Evolutionary conservation across 23 tunicate genomes (phyloP).

Genomic region (Trididemnum nubilum): DNA sequence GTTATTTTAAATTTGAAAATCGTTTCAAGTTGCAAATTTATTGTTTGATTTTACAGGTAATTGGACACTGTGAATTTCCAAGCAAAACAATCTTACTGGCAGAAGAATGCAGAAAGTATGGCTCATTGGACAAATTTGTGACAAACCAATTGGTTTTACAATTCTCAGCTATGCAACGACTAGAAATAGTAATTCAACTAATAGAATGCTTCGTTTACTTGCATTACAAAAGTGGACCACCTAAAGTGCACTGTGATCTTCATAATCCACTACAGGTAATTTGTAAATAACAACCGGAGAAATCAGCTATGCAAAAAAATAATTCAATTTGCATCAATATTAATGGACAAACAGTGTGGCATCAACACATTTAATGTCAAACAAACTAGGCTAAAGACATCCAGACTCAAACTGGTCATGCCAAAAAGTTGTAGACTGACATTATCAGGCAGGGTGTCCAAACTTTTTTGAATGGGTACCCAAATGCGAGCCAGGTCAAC

Average conservation of each 20-base stretch:
- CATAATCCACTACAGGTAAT: constrained; percentile 70
- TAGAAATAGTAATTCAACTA: constrained; percentile 47
- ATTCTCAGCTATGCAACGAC: constrained; percentile 16
- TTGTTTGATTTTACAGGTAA: constrained; percentile 48
- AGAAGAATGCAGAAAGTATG: constrained; percentile 52
- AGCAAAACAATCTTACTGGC: constrained; percentile 40
- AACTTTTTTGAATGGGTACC: no score
- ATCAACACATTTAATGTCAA: no score
- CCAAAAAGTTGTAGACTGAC: no score
- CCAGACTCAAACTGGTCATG: no score
- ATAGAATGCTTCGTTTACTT: constrained; percentile 59
- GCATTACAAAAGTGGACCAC: constrained; percentile 46
- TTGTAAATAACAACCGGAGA: not conserved
- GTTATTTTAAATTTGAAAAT: no score
- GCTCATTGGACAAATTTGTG: constrained; percentile 35
- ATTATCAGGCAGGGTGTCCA: no score
- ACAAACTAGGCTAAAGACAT: no score
- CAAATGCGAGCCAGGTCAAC: no score
- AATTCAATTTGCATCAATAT: no score
- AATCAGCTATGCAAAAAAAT: not conserved
- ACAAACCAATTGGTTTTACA: not conserved
- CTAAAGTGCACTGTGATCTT: constrained; percentile 81
- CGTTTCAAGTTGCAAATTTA: no score
- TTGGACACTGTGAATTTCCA: constrained; percentile 48
- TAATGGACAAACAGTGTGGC: no score